A percentile compares a stretch with the other conserved stretches of the same genome.
Evolutionary conservation across 1,140 invertebrate genomes (phyloP).

Genomic region (Copidosoma floridanum): DNA sequence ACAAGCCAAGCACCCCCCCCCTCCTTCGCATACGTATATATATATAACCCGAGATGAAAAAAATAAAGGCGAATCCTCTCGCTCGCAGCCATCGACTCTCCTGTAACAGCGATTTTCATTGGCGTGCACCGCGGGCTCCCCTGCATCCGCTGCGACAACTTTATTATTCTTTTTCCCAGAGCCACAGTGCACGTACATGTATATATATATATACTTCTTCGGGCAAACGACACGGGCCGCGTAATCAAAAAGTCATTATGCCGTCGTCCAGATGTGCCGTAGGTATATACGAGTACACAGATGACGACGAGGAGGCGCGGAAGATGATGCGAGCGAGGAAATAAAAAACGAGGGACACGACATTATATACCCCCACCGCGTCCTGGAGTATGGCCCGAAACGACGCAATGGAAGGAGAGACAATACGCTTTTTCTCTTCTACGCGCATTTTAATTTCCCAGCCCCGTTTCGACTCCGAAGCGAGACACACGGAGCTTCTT

Average conservation of each 20-base stretch:
- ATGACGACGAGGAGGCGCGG: neutral
- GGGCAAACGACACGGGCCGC: slow-evolving; percentile 20
- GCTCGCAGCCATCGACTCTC: slow-evolving; percentile 2
- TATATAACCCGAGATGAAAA: neutral
- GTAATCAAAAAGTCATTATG: slow-evolving; percentile 48
- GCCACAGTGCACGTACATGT: too few relatives aligned
- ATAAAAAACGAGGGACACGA: too few relatives aligned
- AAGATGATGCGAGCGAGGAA: neutral
- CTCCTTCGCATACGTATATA: too few relatives aligned
- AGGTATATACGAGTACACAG: neutral
- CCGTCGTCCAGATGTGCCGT: slow-evolving; percentile 16
- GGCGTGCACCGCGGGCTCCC: neutral
- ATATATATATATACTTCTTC: neutral
- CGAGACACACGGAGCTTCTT: too few relatives aligned
- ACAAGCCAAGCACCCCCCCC: too few relatives aligned
- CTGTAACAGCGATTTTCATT: neutral
- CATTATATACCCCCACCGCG: slow-evolving; percentile 18
- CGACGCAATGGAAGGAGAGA: neutral
- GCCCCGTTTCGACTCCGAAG: too few relatives aligned
- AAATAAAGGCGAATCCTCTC: neutral
- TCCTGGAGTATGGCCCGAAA: neutral
- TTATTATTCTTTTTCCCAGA: slow-evolving; percentile 8
- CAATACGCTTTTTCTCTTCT: slow-evolving; percentile 42
- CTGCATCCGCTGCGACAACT: too few relatives aligned
- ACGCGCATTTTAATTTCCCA: slow-evolving; percentile 44